Conservation (phyloP, 2,888 invertebrate genomes). For the Melanargia galathea region DNA sequence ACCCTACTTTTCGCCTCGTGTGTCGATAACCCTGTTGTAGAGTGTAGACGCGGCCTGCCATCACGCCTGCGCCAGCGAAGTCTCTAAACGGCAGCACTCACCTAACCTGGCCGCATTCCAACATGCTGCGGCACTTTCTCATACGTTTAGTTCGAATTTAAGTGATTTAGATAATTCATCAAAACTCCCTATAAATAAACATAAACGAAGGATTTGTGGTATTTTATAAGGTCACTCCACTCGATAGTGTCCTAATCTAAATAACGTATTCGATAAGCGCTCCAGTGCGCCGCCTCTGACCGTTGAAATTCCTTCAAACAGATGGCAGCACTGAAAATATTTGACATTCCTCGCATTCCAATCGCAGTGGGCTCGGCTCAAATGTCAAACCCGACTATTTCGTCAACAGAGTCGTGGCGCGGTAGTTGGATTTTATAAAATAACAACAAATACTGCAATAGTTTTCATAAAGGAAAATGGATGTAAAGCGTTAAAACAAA, state of each 20-base stretch:
- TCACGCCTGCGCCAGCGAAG: conserved; percentile 75
- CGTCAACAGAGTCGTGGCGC: conserved; percentile 82
- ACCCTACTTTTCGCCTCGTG: conserved; percentile 68
- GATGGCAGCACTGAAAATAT: conserved; percentile 86
- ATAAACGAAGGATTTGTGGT: background rate
- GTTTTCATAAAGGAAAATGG: conserved; percentile 73
- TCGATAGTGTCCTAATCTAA: conserved; percentile 28
- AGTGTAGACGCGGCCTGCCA: conserved; percentile 58
- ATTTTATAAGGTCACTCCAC: conserved; percentile 1
- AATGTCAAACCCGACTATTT: conserved; percentile 86
- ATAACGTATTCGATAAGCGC: conserved; percentile 39
- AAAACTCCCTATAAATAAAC: conserved; percentile 1
- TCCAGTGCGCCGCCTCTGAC: conserved; percentile 68
- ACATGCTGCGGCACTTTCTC: conserved; percentile 56
- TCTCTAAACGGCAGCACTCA: conserved; percentile 65
- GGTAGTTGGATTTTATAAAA: conserved; percentile 80
- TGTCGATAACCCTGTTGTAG: conserved; percentile 79
- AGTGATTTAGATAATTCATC: conserved; percentile 11
- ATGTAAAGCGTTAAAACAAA: conserved; percentile 66
- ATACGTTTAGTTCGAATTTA: conserved; percentile 14
- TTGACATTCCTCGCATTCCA: conserved; percentile 86
- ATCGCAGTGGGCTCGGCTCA: conserved; percentile 86
- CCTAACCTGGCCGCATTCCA: conserved; percentile 71
- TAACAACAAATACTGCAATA: conserved; percentile 74
- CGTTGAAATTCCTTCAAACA: conserved; percentile 77